phyloP scores from a whole-genome alignment of 2,888 invertebrate genomes.

The Odontomyia ornata region DNA sequence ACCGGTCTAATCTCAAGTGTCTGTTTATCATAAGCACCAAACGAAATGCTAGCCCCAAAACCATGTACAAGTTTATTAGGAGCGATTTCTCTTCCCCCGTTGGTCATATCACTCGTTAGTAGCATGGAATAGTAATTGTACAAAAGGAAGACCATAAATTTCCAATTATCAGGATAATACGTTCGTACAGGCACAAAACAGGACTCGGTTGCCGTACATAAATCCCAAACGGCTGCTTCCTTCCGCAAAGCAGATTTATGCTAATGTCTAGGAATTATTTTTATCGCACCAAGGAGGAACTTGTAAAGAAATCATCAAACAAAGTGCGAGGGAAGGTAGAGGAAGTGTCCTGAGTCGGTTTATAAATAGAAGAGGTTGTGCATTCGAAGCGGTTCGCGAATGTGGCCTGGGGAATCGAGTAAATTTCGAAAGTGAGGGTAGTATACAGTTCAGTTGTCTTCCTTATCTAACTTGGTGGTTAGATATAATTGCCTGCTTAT shows the following conservation, averaged over 20 bases:
- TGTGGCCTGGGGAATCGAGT: no score
- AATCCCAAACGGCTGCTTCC: constrained; percentile 48
- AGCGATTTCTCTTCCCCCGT: constrained; percentile 8
- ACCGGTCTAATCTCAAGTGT: neutral
- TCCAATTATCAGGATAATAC: constrained; percentile 50
- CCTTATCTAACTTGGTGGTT: no score
- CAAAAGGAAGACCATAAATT: constrained; percentile 48
- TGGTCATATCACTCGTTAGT: constrained; percentile 9
- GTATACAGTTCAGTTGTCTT: no score
- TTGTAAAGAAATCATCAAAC: neutral
- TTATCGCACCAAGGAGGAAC: constrained; percentile 43
- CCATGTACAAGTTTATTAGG: constrained; percentile 35
- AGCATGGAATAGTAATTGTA: constrained; percentile 40
- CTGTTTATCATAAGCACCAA: neutral
- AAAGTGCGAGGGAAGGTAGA: neutral
- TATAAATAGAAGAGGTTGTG: no score
- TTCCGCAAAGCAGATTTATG: constrained; percentile 50
- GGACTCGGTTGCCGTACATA: constrained; percentile 46
- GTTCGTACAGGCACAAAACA: constrained; percentile 49
- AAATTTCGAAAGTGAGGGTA: no score
- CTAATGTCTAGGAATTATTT: constrained; percentile 50
- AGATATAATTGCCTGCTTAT: no score
- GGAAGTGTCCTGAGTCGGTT: no score
- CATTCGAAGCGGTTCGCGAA: no score
- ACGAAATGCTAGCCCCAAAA: neutral